Percentiles rank a stretch among this genome's conserved stretches.
Conservation (phyloP, 2,797 vertebrate species). For the Ambastaia sidthimunki region DNA sequence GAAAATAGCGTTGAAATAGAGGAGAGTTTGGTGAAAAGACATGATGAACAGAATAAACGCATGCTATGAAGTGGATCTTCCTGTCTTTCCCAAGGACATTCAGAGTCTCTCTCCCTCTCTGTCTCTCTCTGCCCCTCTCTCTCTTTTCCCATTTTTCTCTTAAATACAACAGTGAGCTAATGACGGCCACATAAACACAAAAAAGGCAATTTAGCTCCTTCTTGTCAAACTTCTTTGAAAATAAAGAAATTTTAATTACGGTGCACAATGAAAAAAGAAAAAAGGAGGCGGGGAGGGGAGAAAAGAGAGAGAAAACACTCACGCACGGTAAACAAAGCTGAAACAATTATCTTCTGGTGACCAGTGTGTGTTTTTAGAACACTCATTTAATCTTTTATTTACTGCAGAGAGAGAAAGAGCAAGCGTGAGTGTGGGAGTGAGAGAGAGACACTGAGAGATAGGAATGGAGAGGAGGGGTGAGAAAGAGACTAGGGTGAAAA, state of each 20-base stretch:
- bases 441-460: constrained; percentile 79
- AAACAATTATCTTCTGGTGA: constrained; percentile 96
- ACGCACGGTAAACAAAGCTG: constrained; percentile 91
- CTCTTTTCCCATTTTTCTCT: constrained; percentile 64
- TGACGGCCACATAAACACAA: constrained; percentile 82
- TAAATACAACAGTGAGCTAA: constrained; percentile 73
- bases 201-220: constrained; percentile 83
- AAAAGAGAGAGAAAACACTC: constrained; percentile 84
- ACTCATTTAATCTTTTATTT: constrained; percentile 96
- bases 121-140: constrained; percentile 56
- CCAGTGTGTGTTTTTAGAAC: constrained; percentile 89
- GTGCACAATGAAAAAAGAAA: constrained; percentile 82
- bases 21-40: constrained; percentile 43
- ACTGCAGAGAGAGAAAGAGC: constrained; percentile 82
- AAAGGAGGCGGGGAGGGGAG: constrained; percentile 80
- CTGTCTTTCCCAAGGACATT: constrained; percentile 78
- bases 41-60: constrained; percentile 48
- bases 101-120: constrained; percentile 61
- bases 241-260: constrained; percentile 87
- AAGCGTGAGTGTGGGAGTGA: constrained; percentile 78
- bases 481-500: constrained; percentile 76
- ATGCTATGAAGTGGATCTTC: constrained; percentile 77
- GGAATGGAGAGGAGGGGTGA: constrained; percentile 51
- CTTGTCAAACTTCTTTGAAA: constrained; percentile 86
- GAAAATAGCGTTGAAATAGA: constrained; percentile 36